Evolutionary conservation across 2,888 invertebrate species (phyloP), one percentile per base, ranked within the genome.

Genomic region (Teleogryllus oceanicus): DNA sequence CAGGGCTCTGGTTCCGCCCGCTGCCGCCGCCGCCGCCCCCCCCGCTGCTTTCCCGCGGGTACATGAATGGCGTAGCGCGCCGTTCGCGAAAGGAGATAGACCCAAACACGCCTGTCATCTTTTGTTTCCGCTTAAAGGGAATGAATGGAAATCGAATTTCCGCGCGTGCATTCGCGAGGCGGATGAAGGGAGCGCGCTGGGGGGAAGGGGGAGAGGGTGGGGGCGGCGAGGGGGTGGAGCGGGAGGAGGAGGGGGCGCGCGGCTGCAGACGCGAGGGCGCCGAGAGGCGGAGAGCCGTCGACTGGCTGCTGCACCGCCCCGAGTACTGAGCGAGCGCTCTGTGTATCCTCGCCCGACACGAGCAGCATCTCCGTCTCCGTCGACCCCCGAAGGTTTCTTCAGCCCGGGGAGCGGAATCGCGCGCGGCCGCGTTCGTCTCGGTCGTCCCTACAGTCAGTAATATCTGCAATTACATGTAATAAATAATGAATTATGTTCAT

Each of bases 91-190:
- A 62, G 62, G 62, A 62, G 62, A 62, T 62, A 62, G 62, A 62
- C 62, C 62, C 62, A 62, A 62, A 62, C 62, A 62, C 62, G 62
- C 62, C 62, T 62, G 62, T 62, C 62, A 62, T 62, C 62, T 62
- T 62, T 62, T 62, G 62, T 62, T 62, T 62, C 62, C 62, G 62
- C 62, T 62, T 62, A 62, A 62, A 62, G 62, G 62, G 62, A 62
- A 62, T 62, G 62, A 62, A 62, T 62, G 62, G 62, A 62, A 62
- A 62, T 62, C 62, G 62, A 62, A 13, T 62, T 62, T 62, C 62
- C 62, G 62, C 62, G n/a, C 62, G 62, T 62, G 62, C 62, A 62
- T 62, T 62, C n/a, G 62, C 62, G n/a, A 62, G 62, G n/a, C 62
- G 62, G 62, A n/a, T 62, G 62, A n/a, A 18, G 62, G 62, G 13